These are phyloP conservation scores for Apostichopus californicus DNA, from an alignment of 35 echinoderm and acorn worm species.

Conservation along the genomic window DNA sequence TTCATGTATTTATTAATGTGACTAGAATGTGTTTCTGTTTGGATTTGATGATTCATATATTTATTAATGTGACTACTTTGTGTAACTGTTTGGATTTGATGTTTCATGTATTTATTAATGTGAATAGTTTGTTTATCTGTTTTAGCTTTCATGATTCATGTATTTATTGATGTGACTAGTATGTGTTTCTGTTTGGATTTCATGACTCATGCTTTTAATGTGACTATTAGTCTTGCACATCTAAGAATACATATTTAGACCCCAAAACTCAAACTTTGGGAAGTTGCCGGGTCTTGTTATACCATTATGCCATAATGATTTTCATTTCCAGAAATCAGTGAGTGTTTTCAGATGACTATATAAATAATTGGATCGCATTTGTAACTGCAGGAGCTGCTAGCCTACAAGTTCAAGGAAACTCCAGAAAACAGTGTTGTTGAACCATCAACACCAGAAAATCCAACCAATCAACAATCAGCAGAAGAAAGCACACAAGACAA, in stretches of 20 bases:
- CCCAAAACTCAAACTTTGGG: not conserved
- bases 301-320: not conserved
- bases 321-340: not conserved
- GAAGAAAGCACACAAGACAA: constrained; percentile 33
- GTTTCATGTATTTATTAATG: not conserved
- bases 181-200: not conserved
- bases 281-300: not conserved
- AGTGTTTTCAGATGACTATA: not conserved
- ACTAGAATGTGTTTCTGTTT: no score
- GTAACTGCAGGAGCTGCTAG: constrained; percentile 11
- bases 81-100: not conserved
- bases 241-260: no score
- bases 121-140: no score
- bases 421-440: not conserved
- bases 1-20: no score
- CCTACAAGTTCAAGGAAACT: constrained; percentile 17
- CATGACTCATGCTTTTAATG: no score
- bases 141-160: not conserved
- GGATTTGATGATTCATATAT: not conserved
- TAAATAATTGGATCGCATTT: not conserved
- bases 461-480: not conserved
- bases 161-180: no score
- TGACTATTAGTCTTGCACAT: no score
- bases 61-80: no score
- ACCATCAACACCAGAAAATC: not conserved